A percentile compares a stretch with the other conserved stretches of the same genome.
Evolutionary conservation across 2,113 vertebrate species (phyloP).

Genomic region (Festucalex cinctus): DNA sequence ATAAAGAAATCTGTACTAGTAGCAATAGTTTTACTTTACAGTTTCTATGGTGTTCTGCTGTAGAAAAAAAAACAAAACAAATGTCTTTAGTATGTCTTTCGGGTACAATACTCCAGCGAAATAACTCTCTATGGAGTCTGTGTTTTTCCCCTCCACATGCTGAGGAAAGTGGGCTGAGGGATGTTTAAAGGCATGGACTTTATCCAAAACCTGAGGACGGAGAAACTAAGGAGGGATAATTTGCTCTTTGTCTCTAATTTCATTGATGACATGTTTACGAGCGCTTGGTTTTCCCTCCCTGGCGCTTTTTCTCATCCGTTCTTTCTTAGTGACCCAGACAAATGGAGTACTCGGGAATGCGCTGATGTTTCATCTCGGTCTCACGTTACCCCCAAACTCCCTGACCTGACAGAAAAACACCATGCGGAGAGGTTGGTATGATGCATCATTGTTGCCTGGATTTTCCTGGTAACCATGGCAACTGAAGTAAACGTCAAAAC

Average conservation of each 20-base stretch:
- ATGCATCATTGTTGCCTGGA: conserved; percentile 64
- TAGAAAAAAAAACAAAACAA: background rate
- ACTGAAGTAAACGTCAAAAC: conserved; percentile 51
- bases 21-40: conserved; percentile 14
- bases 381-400: conserved; percentile 69
- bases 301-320: conserved; percentile 11
- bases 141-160: conserved; percentile 45
- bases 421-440: conserved; percentile 22
- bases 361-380: conserved; percentile 70
- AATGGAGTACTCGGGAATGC: conserved; percentile 70
- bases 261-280: conserved; percentile 46
- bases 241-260: conserved; percentile 4
- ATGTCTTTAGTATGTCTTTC: conserved; percentile 13
- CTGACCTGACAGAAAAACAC: conserved; percentile 51
- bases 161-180: conserved; percentile 55
- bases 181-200: conserved; percentile 43
- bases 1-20: no score
- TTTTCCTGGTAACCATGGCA: conserved; percentile 53
- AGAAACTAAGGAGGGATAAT: conserved; percentile 36
- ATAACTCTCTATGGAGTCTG: conserved; percentile 51
- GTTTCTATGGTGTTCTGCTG: background rate
- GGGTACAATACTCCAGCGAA: conserved; percentile 44
- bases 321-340: conserved; percentile 43
- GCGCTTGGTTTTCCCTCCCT: conserved; percentile 9
- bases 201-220: conserved; percentile 52